Evolutionary conservation across 2,113 vertebrate genomes (phyloP).

Genomic region (Equus przewalskii): DNA sequence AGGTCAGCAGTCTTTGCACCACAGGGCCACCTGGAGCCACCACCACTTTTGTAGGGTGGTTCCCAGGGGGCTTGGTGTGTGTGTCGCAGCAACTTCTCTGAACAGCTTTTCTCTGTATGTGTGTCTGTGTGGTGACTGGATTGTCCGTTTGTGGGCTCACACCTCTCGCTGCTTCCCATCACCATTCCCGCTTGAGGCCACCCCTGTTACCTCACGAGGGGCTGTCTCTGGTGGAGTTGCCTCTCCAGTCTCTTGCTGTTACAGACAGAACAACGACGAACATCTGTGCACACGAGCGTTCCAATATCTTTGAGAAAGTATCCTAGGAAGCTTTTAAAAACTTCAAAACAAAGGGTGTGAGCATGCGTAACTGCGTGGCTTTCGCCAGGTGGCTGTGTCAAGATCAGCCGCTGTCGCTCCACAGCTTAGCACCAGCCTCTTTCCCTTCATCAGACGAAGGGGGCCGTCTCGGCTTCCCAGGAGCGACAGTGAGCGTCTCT

Average conservation of each 20-base stretch:
- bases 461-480: not conserved
- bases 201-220: not conserved
- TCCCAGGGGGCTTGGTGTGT: not conserved
- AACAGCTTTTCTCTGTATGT: fast-evolving
- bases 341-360: not conserved
- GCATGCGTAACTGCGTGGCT: too few relatives aligned
- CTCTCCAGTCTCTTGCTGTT: not conserved
- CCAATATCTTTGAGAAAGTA: fast-evolving
- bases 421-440: fast-evolving
- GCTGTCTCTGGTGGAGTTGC: fast-evolving
- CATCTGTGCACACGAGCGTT: fast-evolving
- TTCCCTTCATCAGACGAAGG: not conserved
- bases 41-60: fast-evolving
- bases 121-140: fast-evolving
- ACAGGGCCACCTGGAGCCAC: not conserved
- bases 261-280: fast-evolving
- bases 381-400: fast-evolving
- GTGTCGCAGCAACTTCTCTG: not conserved
- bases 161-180: fast-evolving
- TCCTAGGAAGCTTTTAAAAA: not conserved
- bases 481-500: not conserved
- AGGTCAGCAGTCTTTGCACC: not conserved
- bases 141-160: fast-evolving
- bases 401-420: fast-evolving
- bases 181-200: too few relatives aligned